A percentile compares a stretch with the other conserved stretches of the same genome.
Conservation (phyloP, 2,797 vertebrate species). For the Tenualosa ilisha region DNA sequence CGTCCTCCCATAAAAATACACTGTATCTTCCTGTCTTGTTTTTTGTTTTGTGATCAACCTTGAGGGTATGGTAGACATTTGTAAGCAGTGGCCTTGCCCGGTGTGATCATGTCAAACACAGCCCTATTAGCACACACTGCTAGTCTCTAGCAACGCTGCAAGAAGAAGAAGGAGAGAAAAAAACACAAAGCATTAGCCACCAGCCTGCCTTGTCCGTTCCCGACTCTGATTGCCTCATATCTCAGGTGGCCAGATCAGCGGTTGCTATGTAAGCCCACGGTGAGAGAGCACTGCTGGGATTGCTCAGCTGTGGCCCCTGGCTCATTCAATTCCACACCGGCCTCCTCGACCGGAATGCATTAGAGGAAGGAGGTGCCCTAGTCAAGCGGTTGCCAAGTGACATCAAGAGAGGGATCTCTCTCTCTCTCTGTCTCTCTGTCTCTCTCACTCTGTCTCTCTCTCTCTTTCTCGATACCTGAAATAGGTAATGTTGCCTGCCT, state of each 20-base stretch:
- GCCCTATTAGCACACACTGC: neutral
- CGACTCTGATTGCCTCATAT: slow-evolving; percentile 63
- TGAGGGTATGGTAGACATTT: neutral
- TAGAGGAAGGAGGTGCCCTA: slow-evolving; percentile 50
- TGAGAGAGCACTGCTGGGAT: slow-evolving; percentile 31
- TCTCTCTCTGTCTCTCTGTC: no score
- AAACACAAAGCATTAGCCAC: slow-evolving; percentile 50
- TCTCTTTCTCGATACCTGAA: neutral
- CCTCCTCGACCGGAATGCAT: slow-evolving; percentile 58
- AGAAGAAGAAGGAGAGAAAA: neutral
- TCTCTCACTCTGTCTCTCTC: no score
- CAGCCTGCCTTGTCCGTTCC: slow-evolving; percentile 33
- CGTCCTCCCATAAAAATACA: neutral
- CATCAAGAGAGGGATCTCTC: slow-evolving; percentile 19
- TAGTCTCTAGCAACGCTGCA: neutral
- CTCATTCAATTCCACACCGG: slow-evolving; percentile 49
- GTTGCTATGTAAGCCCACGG: slow-evolving; percentile 46
- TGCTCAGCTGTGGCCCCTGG: slow-evolving; percentile 59
- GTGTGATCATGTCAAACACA: neutral
- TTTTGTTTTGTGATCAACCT: neutral
- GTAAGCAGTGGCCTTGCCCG: neutral
- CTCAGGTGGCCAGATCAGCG: slow-evolving; percentile 56
- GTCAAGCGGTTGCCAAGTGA: slow-evolving; percentile 69
- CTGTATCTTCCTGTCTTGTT: neutral
- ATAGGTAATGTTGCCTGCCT: neutral